Evolutionary conservation across 2,113 vertebrate genomes (phyloP).

Genomic region (Elgaria multicarinata): DNA sequence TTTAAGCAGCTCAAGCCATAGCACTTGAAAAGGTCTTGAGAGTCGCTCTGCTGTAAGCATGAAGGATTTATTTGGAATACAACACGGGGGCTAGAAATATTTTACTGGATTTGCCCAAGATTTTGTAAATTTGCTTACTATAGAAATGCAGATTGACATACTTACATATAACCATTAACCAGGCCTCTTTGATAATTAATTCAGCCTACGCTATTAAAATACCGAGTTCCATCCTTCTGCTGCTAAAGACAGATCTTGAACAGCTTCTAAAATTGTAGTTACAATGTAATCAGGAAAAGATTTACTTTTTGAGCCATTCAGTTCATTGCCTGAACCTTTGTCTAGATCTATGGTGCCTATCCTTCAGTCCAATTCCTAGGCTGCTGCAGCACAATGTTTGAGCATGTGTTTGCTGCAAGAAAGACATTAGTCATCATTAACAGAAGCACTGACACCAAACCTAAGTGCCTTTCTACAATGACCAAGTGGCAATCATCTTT

Average conservation of each 20-base stretch:
- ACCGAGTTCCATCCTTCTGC: not conserved
- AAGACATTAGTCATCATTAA: slow-evolving; percentile 98
- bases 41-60: slow-evolving; percentile 51
- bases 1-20: slow-evolving; percentile 62
- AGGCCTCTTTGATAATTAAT: not conserved
- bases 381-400: slow-evolving; percentile 68
- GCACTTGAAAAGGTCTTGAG: slow-evolving; percentile 64
- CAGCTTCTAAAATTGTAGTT: slow-evolving; percentile 10
- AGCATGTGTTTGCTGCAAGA: slow-evolving; percentile 80
- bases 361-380: slow-evolving; percentile 42
- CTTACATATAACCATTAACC: not conserved
- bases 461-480: slow-evolving; percentile 91
- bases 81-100: not conserved
- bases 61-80: slow-evolving; percentile 51
- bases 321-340: slow-evolving; percentile 65
- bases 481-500: slow-evolving; percentile 90
- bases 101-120: slow-evolving; percentile 16
- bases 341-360: slow-evolving; percentile 36
- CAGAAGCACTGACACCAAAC: slow-evolving; percentile 87
- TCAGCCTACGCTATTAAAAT: rapidly evolving
- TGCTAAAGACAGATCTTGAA: slow-evolving; percentile 28
- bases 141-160: slow-evolving; percentile 3
- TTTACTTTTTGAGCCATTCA: not conserved
- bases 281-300: slow-evolving; percentile 19
- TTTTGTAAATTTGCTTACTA: slow-evolving; percentile 12